phyloP scores from a whole-genome alignment of 2,113 vertebrate species.

The Motacilla tschutschensis region DNA sequence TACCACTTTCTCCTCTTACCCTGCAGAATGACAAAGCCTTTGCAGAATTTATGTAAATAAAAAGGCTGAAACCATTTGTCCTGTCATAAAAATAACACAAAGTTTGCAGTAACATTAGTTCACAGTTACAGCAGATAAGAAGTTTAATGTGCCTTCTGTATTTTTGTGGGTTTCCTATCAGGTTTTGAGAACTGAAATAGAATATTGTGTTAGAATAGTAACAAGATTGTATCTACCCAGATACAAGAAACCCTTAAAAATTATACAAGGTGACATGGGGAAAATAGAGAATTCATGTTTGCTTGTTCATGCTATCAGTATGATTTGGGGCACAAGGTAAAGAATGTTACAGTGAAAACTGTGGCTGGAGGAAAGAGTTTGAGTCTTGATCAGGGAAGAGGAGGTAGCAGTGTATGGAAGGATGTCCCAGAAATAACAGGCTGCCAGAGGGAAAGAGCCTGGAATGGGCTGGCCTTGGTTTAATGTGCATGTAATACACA shows the following conservation, averaged over 20 bases:
- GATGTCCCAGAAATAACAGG: neutral
- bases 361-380: neutral
- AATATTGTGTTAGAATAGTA: neutral
- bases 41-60: neutral
- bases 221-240: neutral
- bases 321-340: neutral
- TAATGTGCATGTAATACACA: neutral
- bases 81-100: neutral
- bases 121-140: neutral
- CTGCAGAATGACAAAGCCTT: neutral
- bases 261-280: rapidly evolving
- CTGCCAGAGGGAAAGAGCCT: neutral
- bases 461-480: neutral
- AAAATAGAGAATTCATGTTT: neutral
- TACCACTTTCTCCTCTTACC: neutral
- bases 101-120: neutral
- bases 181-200: neutral
- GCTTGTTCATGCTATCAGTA: rapidly evolving
- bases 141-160: neutral
- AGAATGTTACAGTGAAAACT: neutral
- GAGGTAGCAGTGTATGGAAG: neutral
- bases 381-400: neutral
- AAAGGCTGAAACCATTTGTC: neutral
- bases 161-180: neutral
- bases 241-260: neutral